Conservation (phyloP, 2,888 invertebrate species). For the Tiphia femorata region DNA sequence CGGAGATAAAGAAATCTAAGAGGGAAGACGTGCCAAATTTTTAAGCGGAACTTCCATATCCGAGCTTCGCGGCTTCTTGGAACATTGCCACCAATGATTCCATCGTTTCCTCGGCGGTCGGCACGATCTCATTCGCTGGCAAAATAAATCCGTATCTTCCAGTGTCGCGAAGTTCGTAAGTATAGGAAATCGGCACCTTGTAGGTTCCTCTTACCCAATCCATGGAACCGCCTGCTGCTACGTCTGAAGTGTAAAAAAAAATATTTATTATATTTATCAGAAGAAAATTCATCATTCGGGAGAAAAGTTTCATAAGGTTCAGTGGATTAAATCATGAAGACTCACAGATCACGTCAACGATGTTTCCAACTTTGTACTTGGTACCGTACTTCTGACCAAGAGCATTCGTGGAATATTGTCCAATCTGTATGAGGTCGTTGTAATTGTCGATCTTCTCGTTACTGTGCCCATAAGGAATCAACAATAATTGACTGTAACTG, state of each 20-base stretch:
- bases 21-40: too few relatives aligned
- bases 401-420: conserved; percentile 71
- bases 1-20: too few relatives aligned
- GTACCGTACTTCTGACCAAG: conserved; percentile 74
- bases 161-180: conserved; percentile 78
- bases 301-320: too few relatives aligned
- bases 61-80: conserved; percentile 46
- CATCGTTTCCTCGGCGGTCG: conserved; percentile 76
- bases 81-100: conserved; percentile 72
- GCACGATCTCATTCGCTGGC: conserved; percentile 77
- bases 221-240: conserved; percentile 76
- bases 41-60: too few relatives aligned
- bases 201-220: conserved; percentile 83
- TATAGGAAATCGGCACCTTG: conserved; percentile 77
- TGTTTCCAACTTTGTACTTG: conserved; percentile 74
- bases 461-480: conserved; percentile 80
- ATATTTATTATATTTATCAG: too few relatives aligned
- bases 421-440: conserved; percentile 71
- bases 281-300: too few relatives aligned
- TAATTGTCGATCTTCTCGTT: conserved; percentile 73
- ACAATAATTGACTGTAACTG: conserved; percentile 78
- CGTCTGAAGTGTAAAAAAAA: conserved; percentile 71
- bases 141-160: conserved; percentile 77
- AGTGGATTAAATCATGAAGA: too few relatives aligned
- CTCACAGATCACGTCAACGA: conserved; percentile 73